Base-by-base conservation (phyloP, 2,888 invertebrate species). In the Smittia aterrima region DNA sequence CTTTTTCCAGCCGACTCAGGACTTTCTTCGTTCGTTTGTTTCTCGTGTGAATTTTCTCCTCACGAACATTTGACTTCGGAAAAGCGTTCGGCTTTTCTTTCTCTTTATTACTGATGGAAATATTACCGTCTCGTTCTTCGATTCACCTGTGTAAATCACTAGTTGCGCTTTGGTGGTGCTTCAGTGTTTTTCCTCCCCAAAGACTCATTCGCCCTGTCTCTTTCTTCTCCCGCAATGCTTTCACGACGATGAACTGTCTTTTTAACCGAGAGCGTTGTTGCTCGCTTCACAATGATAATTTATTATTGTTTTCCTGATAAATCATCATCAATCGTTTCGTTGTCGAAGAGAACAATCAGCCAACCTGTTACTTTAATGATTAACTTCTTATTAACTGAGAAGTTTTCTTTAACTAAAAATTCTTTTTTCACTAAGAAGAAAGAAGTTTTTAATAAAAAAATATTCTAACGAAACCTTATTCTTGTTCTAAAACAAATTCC, bases 161-260 rank as follows among this genome's bases (percentile, higher is more conserved):
- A 72, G 72, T 72, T 72, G 72, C 72, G 72, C 40, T 40, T 71
- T 32, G 68, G 68, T 47, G 24, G 68, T n/a, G 25, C 24, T 38
- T 32, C 24, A 72, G 53, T 72, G 72, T 62, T 72, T 72, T 62
- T 54, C 68, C 13, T n/a, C 58, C 58, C 58, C 20, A 18, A 18
- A 58, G 22, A 58, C 66, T 27, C 66, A 11, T 66, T 22, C 32
- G 66, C 66, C n/a, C 62, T 22, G 16, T 25, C 32, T 27, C 32
- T 13, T 32, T 67, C 41, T 22, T 47, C 40, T 22, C 22, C 11
- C 41, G 22, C 68, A 68, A 38, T 66, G 64, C 22, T 66, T n/a
- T 22, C 22, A n/a, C 47, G 11, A 47, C 47, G 22, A 22, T 22
- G 22, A 58, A 22, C 58, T 7, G n/a, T n/a, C 38, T 38, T n/a